phyloP scores from a whole-genome alignment of 2,797 vertebrate species.

The Gallinago stenura region DNA sequence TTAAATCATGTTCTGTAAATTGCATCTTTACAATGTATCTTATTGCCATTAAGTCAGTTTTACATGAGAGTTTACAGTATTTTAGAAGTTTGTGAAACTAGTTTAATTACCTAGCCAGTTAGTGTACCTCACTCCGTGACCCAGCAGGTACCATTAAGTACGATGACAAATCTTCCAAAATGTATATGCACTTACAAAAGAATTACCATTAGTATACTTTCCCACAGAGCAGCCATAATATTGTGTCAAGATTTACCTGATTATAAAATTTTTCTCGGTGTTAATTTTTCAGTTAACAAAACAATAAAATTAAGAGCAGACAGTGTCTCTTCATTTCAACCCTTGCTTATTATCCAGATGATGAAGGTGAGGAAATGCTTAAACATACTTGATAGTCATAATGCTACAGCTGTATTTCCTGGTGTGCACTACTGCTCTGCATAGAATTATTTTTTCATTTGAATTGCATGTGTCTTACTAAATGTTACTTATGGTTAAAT shows the following conservation, averaged over 20 bases:
- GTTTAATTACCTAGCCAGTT: background rate
- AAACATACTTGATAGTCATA: background rate
- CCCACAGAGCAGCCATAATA: background rate
- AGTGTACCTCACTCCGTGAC: background rate
- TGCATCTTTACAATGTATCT: background rate
- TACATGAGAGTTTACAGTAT: background rate
- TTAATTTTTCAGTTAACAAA: background rate
- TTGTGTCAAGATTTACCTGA: background rate
- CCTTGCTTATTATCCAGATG: background rate
- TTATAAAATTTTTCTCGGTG: background rate
- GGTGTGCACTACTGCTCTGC: background rate
- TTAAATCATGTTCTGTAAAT: slow-evolving; percentile 34
- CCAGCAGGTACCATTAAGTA: background rate
- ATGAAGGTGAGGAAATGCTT: background rate
- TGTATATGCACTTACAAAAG: background rate
- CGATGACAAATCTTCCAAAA: background rate
- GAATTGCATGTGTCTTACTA: background rate
- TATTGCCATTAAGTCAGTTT: slow-evolving; percentile 19
- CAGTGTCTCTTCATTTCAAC: background rate
- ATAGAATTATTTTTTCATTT: background rate
- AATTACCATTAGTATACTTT: background rate
- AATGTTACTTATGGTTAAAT: background rate
- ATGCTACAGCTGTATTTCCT: background rate
- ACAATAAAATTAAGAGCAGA: background rate
- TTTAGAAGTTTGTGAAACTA: background rate